Evolutionary conservation across 2,797 vertebrate species (phyloP).

Genomic region (Myotis vivesi): DNA sequence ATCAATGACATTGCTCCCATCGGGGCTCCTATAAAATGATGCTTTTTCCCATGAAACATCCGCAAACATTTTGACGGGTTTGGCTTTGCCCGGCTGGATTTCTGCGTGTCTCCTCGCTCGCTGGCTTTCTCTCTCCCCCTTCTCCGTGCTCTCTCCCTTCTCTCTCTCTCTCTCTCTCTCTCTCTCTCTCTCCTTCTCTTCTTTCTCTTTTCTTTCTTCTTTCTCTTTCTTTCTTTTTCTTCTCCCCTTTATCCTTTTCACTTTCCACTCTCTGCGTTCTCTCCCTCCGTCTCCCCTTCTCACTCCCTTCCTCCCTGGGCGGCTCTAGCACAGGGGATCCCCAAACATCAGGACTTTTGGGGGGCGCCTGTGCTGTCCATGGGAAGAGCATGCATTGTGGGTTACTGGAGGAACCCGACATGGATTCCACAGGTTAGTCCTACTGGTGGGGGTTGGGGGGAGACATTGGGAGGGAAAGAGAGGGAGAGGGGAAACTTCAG

Average conservation of each 20-base stretch:
- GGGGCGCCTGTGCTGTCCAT: slow-evolving; percentile 93
- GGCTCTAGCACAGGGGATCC: slow-evolving; percentile 83
- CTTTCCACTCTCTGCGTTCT: slow-evolving; percentile 78
- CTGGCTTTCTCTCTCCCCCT: slow-evolving; percentile 65
- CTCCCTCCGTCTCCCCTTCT: slow-evolving; percentile 71
- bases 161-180: slow-evolving; percentile 60
- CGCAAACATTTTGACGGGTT: slow-evolving; percentile 99
- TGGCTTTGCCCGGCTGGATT: slow-evolving; percentile 94
- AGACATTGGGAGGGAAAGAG: slow-evolving; percentile 17
- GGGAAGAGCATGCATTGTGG: slow-evolving; percentile 99
- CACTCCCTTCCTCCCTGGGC: slow-evolving; percentile 62
- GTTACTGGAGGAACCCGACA: slow-evolving; percentile 99
- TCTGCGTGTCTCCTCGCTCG: slow-evolving; percentile 89
- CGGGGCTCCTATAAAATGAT: slow-evolving; percentile 99
- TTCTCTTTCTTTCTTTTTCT: slow-evolving; percentile 45
- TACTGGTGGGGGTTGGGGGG: slow-evolving; percentile 47
- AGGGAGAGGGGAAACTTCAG: slow-evolving; percentile 46
- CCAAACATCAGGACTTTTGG: slow-evolving; percentile 84
- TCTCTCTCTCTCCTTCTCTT: slow-evolving; percentile 68
- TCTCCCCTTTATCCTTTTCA: slow-evolving; percentile 76
- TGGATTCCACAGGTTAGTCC: slow-evolving; percentile 99
- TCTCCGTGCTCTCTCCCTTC: slow-evolving; percentile 69
- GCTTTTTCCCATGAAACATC: slow-evolving; percentile 99
- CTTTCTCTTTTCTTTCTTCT: slow-evolving; percentile 67
- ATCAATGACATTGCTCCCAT: slow-evolving; percentile 99